A percentile compares a stretch with the other conserved stretches of the same genome.
Evolutionary conservation across 1,140 invertebrate genomes (phyloP).

Genomic region (Cylas formicarius): DNA sequence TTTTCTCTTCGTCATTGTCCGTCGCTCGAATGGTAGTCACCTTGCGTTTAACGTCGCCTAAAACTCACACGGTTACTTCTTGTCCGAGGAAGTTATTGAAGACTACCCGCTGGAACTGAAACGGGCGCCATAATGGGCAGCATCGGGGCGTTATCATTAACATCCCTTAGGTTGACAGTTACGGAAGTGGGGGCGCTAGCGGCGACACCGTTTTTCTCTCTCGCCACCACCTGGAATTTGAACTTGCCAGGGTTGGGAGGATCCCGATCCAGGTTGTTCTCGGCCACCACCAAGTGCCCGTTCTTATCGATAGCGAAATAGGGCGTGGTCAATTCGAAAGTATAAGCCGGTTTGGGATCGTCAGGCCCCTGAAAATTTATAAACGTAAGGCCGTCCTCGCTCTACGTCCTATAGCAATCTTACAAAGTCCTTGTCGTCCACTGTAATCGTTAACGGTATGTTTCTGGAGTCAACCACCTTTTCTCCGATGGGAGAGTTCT

Average conservation of each 20-base stretch:
- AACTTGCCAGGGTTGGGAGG: conserved; percentile 77
- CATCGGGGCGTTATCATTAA: conserved; percentile 78
- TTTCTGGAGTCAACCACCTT: conserved; percentile 62
- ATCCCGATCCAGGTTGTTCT: conserved; percentile 78
- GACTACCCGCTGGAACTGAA: conserved; percentile 63
- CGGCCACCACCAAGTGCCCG: conserved; percentile 68
- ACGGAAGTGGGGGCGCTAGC: conserved; percentile 74
- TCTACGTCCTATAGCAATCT: conserved; percentile 34
- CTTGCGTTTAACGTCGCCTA: conserved; percentile 59
- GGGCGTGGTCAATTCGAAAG: conserved; percentile 75
- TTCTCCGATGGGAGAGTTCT: conserved; percentile 78
- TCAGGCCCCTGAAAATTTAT: conserved; percentile 48
- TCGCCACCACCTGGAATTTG: conserved; percentile 72
- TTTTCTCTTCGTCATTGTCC: conserved; percentile 78
- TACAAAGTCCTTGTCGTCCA: conserved; percentile 78
- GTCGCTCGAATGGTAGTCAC: conserved; percentile 74
- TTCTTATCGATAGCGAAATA: conserved; percentile 73
- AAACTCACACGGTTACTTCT: not conserved
- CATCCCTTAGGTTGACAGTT: conserved; percentile 68
- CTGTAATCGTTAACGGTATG: conserved; percentile 61
- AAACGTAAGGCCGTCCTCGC: not conserved
- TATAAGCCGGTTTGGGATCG: conserved; percentile 66
- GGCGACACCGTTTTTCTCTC: conserved; percentile 68
- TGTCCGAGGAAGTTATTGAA: not conserved
- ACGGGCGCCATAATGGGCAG: conserved; percentile 69